phyloP scores from a whole-genome alignment of 2,888 invertebrate genomes.

The Leucozona laternaria region DNA sequence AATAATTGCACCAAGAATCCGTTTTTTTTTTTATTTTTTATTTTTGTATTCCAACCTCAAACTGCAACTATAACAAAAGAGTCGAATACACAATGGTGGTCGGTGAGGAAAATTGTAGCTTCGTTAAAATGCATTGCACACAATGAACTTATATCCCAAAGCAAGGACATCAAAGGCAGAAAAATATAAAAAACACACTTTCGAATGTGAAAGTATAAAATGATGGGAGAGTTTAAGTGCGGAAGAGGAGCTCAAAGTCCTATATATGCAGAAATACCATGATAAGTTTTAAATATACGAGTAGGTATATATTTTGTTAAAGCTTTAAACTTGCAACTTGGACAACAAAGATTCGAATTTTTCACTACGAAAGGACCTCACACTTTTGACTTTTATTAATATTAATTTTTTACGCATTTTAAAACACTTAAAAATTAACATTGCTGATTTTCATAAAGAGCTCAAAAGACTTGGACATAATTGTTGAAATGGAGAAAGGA shows the following conservation, averaged over 20 bases:
- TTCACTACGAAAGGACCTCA: neutral
- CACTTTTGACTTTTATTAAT: neutral
- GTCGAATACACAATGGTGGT: constrained; percentile 31
- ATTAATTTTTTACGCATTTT: neutral
- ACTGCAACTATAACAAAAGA: constrained; percentile 42
- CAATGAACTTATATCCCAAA: constrained; percentile 28
- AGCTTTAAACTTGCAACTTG: neutral
- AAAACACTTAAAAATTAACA: too few relatives aligned
- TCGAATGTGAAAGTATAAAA: constrained; percentile 4
- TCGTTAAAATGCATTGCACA: constrained; percentile 43
- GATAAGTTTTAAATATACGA: neutral
- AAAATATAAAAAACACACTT: neutral
- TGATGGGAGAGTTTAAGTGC: constrained; percentile 11
- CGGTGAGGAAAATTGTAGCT: constrained; percentile 30
- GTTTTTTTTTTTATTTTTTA: constrained; percentile 28
- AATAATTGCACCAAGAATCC: constrained; percentile 64
- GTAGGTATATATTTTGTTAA: neutral
- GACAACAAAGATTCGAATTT: neutral
- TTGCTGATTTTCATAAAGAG: too few relatives aligned
- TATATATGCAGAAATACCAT: neutral
- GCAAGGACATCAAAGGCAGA: constrained; percentile 24
- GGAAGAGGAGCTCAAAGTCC: neutral
- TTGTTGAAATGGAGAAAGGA: too few relatives aligned
- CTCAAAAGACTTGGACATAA: too few relatives aligned
- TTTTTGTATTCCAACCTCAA: constrained; percentile 37